Conservation (phyloP, 37 sponge, comb jelly and placozoan species). For the Aphrocallistes beatrix region DNA sequence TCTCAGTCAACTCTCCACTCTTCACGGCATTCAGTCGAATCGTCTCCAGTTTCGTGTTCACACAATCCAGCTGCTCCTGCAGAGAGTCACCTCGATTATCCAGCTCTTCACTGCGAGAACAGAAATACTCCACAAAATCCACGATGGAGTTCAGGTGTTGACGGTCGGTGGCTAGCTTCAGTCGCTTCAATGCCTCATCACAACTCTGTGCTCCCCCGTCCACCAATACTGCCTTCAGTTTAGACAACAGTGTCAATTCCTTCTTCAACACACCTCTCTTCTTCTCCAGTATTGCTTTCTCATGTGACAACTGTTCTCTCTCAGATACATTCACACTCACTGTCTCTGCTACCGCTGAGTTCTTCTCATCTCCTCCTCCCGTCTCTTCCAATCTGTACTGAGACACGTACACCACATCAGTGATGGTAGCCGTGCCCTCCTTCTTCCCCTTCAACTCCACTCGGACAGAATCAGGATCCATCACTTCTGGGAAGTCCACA, state of each 20-base stretch:
- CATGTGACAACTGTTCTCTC: background rate
- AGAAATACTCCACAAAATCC: background rate
- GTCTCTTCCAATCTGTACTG: background rate
- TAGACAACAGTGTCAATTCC: background rate
- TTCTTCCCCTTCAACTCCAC: background rate
- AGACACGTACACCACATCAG: background rate
- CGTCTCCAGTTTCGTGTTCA: background rate
- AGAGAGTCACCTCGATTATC: background rate
- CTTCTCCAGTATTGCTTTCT: background rate
- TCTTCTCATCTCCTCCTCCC: background rate
- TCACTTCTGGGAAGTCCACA: background rate
- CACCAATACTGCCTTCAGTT: background rate
- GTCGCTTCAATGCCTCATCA: background rate
- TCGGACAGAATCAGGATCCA: background rate
- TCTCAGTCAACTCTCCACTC: background rate
- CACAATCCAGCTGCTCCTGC: background rate
- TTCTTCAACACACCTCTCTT: background rate
- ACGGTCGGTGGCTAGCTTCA: background rate
- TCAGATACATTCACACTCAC: background rate
- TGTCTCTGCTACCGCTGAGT: background rate
- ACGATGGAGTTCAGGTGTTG: background rate
- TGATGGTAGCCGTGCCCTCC: background rate
- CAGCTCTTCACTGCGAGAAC: background rate
- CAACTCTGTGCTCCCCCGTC: background rate
- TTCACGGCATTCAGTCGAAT: background rate